These are phyloP conservation scores for Dysdera silvatica DNA, from an alignment of 1,140 invertebrate genomes.

Conservation along the genomic window DNA sequence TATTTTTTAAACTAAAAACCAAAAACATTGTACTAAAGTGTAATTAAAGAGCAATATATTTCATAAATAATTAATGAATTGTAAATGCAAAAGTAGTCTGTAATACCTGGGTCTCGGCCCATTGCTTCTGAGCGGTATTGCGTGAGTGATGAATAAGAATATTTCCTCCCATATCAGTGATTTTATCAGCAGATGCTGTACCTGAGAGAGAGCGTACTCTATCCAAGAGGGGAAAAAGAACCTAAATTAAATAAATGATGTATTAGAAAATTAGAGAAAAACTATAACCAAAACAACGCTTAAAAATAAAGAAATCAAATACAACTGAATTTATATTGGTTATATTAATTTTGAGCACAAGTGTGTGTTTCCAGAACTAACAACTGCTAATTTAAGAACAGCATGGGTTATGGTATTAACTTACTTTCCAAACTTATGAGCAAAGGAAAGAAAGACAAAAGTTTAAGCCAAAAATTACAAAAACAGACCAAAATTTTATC, in stretches of 20 bases:
- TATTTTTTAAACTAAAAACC: neutral
- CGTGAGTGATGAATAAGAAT: conserved; percentile 97
- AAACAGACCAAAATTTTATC: too few relatives aligned
- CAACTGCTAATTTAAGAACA: too few relatives aligned
- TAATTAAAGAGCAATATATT: neutral
- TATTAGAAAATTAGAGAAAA: too few relatives aligned
- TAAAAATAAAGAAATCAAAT: too few relatives aligned
- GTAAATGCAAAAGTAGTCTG: neutral
- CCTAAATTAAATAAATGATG: conserved; percentile 53
- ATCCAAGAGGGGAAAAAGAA: conserved; percentile 90
- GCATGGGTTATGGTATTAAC: too few relatives aligned
- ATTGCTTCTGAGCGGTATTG: conserved; percentile 98
- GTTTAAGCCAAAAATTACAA: too few relatives aligned
- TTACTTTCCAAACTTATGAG: too few relatives aligned
- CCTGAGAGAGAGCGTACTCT: conserved; percentile 82
- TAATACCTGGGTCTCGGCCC: conserved; percentile 89
- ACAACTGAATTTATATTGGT: too few relatives aligned
- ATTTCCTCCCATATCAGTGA: conserved; percentile 65
- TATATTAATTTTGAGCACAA: too few relatives aligned
- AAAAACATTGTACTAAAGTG: neutral
- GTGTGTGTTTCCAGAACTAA: too few relatives aligned
- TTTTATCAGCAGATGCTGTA: conserved; percentile 86
- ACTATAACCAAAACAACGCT: too few relatives aligned
- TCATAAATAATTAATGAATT: neutral
- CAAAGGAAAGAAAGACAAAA: too few relatives aligned